phyloP scores from a whole-genome alignment of 1,140 invertebrate species.

The Drosophila trapezifrons region DNA sequence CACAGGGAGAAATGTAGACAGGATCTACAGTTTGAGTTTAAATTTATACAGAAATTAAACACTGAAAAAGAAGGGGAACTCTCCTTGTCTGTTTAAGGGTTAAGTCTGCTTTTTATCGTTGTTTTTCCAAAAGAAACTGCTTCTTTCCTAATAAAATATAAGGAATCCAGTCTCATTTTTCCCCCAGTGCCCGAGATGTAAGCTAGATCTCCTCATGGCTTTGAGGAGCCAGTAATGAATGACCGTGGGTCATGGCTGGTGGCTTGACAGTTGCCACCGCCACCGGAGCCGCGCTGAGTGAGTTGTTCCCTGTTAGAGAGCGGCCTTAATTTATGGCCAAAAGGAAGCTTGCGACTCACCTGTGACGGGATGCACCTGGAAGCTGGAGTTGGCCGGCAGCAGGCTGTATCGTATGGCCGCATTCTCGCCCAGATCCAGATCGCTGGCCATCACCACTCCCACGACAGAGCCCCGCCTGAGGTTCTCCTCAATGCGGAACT shows the following conservation, averaged over 20 bases:
- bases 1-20: conserved; percentile 3
- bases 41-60: neutral
- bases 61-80: neutral
- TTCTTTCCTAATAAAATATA: no score
- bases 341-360: conserved; percentile 87
- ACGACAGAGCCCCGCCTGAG: conserved; percentile 90
- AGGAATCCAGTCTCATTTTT: neutral
- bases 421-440: conserved; percentile 94
- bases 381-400: conserved; percentile 92
- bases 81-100: neutral
- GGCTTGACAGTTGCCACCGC: conserved; percentile 56
- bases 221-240: conserved; percentile 78
- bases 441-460: conserved; percentile 91
- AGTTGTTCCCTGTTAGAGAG: conserved; percentile 68
- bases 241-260: conserved; percentile 81
- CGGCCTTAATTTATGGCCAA: conserved; percentile 78
- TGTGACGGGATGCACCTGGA: conserved; percentile 92
- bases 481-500: conserved; percentile 95
- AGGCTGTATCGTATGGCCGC: conserved; percentile 92
- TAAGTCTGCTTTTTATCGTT: neutral
- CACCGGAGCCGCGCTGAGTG: conserved; percentile 62
- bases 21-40: neutral
- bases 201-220: conserved; percentile 44
- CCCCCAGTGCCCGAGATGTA: conserved; percentile 34
- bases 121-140: no score